A percentile compares a stretch with the other conserved stretches of the same genome.
Conservation (phyloP, 2,888 invertebrate genomes). For the Griposia aprilina region DNA sequence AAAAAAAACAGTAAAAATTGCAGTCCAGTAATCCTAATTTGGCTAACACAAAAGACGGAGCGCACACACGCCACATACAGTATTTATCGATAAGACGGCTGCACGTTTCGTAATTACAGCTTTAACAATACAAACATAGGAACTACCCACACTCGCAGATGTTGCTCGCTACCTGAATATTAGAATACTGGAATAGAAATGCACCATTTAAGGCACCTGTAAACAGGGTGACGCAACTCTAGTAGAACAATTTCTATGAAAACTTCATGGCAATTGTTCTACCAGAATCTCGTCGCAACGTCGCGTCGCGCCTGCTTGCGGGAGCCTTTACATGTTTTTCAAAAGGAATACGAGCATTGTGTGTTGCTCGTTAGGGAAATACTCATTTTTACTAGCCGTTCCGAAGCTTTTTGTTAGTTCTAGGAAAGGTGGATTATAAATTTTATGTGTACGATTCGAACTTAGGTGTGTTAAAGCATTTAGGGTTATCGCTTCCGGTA, state of each 20-base stretch:
- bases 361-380: conserved; percentile 52
- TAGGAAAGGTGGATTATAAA: neutral
- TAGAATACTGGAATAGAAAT: conserved; percentile 34
- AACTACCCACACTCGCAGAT: conserved; percentile 35
- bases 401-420: conserved; percentile 29
- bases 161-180: conserved; percentile 56
- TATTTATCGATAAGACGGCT: conserved; percentile 62
- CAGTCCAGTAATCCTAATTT: conserved; percentile 7
- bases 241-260: neutral
- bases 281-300: neutral
- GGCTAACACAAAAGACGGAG: conserved; percentile 14
- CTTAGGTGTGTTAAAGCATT: neutral
- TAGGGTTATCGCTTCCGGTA: conserved; percentile 5
- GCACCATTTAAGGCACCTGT: conserved; percentile 17
- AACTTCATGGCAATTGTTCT: neutral
- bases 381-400: conserved; percentile 50
- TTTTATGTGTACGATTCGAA: conserved; percentile 21
- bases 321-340: conserved; percentile 12
- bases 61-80: conserved; percentile 15
- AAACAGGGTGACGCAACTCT: too few species aligned
- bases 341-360: conserved; percentile 40
- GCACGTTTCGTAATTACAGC: conserved; percentile 64
- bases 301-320: neutral
- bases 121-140: conserved; percentile 51
- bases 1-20: neutral